Evolutionary conservation across 2,797 vertebrate species (phyloP).

Genomic region (Cirrhinus mrigala): DNA sequence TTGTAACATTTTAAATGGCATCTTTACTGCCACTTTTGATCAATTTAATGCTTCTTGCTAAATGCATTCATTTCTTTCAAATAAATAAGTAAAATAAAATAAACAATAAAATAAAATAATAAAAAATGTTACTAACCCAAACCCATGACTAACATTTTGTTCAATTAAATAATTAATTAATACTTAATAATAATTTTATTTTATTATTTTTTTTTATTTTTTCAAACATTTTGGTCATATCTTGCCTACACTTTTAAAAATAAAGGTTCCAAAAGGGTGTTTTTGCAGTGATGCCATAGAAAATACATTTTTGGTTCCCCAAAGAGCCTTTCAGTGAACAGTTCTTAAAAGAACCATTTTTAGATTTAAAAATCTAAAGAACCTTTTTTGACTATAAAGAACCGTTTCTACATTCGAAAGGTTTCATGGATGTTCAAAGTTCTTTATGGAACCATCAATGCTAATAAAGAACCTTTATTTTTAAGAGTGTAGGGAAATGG

Average conservation of each 20-base stretch:
- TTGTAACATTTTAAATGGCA: neutral
- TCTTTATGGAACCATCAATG: neutral
- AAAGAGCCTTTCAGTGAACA: too few relatives aligned
- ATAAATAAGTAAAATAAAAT: neutral
- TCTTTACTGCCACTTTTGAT: neutral
- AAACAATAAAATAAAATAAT: too few relatives aligned
- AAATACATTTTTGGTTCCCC: too few relatives aligned
- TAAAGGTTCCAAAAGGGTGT: too few relatives aligned
- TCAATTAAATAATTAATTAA: neutral
- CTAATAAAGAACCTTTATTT: too few relatives aligned
- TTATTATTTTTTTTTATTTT: neutral
- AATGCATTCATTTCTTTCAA: neutral
- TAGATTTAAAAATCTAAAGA: too few relatives aligned
- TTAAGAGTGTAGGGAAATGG: too few relatives aligned
- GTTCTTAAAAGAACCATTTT: too few relatives aligned
- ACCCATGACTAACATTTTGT: neutral
- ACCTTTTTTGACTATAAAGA: too few relatives aligned
- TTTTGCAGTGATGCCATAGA: too few relatives aligned
- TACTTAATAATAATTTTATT: neutral
- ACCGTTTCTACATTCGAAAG: too few relatives aligned
- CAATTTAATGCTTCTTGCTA: neutral
- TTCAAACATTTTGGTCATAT: neutral
- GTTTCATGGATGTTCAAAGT: neutral
- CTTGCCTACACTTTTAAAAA: neutral
- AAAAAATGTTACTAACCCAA: neutral